These are phyloP conservation scores for Bujurquina vittata DNA, from an alignment of 2,113 vertebrate genomes.

Conservation along the genomic window DNA sequence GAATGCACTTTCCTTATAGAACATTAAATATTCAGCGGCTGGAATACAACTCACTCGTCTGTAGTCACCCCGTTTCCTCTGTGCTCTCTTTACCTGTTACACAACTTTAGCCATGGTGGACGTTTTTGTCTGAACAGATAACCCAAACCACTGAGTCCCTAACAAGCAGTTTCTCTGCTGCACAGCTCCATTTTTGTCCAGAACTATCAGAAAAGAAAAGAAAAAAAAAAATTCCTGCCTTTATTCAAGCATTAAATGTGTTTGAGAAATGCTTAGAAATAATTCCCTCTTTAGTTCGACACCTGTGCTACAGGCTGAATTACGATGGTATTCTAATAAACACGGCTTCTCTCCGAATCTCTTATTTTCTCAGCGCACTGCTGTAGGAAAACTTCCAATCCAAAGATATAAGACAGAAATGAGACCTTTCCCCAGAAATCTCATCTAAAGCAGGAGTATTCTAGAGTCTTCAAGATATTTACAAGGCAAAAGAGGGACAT, in stretches of 20 bases:
- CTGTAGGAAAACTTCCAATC: not conserved
- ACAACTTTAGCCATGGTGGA: not conserved
- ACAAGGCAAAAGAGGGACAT: not conserved
- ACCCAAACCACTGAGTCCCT: not conserved
- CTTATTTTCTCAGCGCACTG: not conserved
- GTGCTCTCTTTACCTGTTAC: not conserved
- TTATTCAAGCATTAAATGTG: not conserved
- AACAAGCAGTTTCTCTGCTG: not conserved
- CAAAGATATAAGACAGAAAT: not conserved
- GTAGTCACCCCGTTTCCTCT: not conserved
- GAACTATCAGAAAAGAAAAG: not conserved
- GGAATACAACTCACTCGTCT: not conserved
- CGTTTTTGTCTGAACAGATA: not conserved
- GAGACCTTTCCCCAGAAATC: not conserved
- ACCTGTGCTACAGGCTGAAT: not conserved
- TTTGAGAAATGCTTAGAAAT: not conserved
- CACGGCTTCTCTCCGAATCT: not conserved
- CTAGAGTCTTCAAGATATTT: not conserved
- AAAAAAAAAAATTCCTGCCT: not conserved
- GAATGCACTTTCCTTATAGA: not conserved
- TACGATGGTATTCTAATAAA: not conserved
- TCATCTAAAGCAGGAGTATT: not conserved
- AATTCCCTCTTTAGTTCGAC: not conserved
- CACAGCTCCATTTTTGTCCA: not conserved
- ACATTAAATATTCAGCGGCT: not conserved